Conservation (phyloP, 1,140 invertebrate species). For the Dreissena rostriformis region DNA sequence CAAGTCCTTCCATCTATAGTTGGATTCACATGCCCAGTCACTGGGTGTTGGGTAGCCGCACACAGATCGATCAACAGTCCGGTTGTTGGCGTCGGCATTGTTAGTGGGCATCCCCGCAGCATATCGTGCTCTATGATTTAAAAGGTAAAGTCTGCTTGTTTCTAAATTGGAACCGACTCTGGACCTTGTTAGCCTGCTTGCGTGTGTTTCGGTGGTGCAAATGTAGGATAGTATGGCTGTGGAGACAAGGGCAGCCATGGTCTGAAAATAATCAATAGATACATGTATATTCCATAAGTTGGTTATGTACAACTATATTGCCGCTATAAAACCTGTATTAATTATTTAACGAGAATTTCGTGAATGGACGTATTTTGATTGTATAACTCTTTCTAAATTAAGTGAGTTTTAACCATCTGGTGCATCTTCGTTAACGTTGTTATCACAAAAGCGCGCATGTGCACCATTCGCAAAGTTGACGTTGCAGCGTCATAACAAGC, state of each 20-base stretch:
- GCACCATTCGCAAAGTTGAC: background rate
- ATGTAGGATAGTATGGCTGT: background rate
- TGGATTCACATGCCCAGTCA: conserved; percentile 21
- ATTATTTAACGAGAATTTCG: too few relatives aligned
- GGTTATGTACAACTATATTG: background rate
- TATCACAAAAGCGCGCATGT: too few relatives aligned
- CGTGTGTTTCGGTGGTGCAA: background rate
- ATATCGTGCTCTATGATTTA: background rate
- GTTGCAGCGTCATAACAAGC: background rate
- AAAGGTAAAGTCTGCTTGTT: conserved; percentile 21
- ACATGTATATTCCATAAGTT: background rate
- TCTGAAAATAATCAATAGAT: background rate
- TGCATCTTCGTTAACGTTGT: too few relatives aligned
- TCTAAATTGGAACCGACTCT: background rate
- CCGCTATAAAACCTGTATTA: background rate
- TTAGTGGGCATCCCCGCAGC: background rate
- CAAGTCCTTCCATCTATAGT: background rate
- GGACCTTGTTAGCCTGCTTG: background rate
- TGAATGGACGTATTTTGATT: too few relatives aligned
- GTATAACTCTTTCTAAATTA: too few relatives aligned
- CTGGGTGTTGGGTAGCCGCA: background rate
- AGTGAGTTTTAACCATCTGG: too few relatives aligned
- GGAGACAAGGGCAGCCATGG: background rate
- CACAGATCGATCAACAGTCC: too few relatives aligned
- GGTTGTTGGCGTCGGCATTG: background rate